Evolutionary conservation across 2,113 vertebrate species (phyloP), one percentile per base, ranked within the genome.

Genomic region (Eubucco bourcierii): DNA sequence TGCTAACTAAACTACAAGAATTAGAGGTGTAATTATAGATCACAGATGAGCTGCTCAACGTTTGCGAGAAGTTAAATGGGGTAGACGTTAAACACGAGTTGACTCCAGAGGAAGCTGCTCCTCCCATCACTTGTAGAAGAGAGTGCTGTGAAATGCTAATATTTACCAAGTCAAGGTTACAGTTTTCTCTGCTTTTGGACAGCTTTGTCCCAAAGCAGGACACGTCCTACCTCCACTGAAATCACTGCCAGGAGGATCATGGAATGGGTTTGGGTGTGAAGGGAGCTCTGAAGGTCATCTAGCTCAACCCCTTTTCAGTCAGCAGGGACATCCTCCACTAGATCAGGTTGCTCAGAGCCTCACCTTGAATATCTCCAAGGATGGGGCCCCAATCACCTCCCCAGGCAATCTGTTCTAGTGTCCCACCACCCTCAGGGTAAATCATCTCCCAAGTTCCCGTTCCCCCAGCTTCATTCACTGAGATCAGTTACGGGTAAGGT

Each of bases 1-100:
- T 84, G 93, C 95, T 88, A 96, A 91, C 73, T 85, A 94, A 95
- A 80, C 91, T 87, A 71, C 79, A 94, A 96, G 89, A 92, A 31
- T 78, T 84, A 71, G 60, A 92, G 72, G 84, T 90, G 56, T 87
- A 95, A 94, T 94, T 95, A 95, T 29, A 95, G 77, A 96, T 64
- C 64, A 71, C 58, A 88, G 65, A 93, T 92, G 41, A 92, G 81
- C 83, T 87, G 52, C 65, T 96, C 79, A 93, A 33, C 28, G 17
- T 33, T 90, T 55, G 68, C 65, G 80, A 74, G 28, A 55, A 61
- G 90, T 90, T 93, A 88, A 92, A 39, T 2, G 5, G 46, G 33
- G n/a, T 16, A 77, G 86, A 82, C 44, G 27, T 11, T 37, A 8
- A 89, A 94, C 58, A 47, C 19, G 83, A 70, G 56, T 1, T 82